phyloP scores from a whole-genome alignment of 1,140 invertebrate genomes.

The Euura saliciscinereae region DNA sequence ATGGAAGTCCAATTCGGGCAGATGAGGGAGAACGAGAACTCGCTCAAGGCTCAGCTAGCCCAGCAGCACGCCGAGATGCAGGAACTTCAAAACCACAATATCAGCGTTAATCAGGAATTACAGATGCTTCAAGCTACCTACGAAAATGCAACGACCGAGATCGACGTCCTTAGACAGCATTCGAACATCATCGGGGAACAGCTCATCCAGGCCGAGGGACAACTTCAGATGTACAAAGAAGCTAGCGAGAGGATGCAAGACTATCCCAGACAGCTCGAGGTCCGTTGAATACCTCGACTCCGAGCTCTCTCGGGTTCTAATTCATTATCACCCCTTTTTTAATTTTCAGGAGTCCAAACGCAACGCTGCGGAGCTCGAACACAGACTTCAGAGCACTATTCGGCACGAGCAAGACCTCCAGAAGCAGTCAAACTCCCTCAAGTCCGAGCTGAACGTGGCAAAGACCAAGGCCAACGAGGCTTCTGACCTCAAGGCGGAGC shows the following conservation, averaged over 20 bases:
- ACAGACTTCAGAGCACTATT: slow-evolving; percentile 56
- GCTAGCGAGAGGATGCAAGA: slow-evolving; percentile 54
- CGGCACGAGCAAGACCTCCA: slow-evolving; percentile 53
- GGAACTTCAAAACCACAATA: slow-evolving; percentile 57
- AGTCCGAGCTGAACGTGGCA: slow-evolving; percentile 43
- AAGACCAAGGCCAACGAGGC: slow-evolving; percentile 44
- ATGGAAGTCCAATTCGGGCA: slow-evolving; percentile 59
- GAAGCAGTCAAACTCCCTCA: slow-evolving; percentile 48
- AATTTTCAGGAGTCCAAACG: slow-evolving; percentile 60
- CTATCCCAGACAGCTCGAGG: slow-evolving; percentile 65
- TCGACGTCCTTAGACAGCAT: slow-evolving; percentile 55
- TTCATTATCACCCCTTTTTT: neutral
- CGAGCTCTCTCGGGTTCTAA: neutral
- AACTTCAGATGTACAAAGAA: slow-evolving; percentile 51
- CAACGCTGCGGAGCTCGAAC: slow-evolving; percentile 61
- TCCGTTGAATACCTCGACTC: slow-evolving; percentile 26
- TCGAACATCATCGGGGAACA: slow-evolving; percentile 57
- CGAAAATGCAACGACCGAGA: slow-evolving; percentile 52
- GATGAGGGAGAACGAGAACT: slow-evolving; percentile 58
- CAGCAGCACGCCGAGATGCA: slow-evolving; percentile 62
- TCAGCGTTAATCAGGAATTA: slow-evolving; percentile 52
- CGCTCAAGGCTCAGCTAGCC: slow-evolving; percentile 57
- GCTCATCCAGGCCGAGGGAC: slow-evolving; percentile 47
- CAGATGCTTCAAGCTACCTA: slow-evolving; percentile 52
- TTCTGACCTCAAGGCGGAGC: slow-evolving; percentile 38